Base-by-base conservation (phyloP, 1,140 invertebrate genomes). In the Diorhabda sublineata region DNA sequence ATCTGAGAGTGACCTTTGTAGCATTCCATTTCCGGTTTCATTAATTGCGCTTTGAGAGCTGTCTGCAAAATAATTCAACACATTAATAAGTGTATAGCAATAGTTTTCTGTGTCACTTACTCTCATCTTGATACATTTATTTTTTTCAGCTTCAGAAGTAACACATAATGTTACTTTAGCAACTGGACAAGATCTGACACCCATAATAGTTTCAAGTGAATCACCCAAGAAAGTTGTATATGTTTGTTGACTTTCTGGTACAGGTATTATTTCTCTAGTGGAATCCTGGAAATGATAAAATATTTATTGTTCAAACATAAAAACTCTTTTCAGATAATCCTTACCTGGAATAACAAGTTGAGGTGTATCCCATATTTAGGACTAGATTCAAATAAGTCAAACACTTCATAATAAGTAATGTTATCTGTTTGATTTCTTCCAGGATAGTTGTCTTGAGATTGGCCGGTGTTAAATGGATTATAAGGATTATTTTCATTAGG, bases 111-210 rank as follows among this genome's bases (percentile, higher is more conserved):
- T 26, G 26, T 26, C 26, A 42, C 66, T 67, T 69, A 96, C 94
- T 85, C 88, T 93, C 96, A 99, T 98, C 81, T 92, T 92, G 45
- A 92, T 82, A 81, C 97, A 99, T 83, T 99, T 99, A 43, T 91
- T 88, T 81, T 93, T 87, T 83, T 98, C 97, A 0, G 88, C 85
- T 61, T 94, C 89, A 1, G 96, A 98, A 2, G 95, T 96, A 5
- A 98, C 92, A 81, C 97, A 98, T 4, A 97, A 76, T 1, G 87
- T 90, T 83, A 96, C 93, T 41, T 85, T 82, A 45, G 87, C 85
- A 4, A 96, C 89, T 0, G 93, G 91, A 81, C 95, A 97, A 61
- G 89, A 85, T 62, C 91, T 84, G 3, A 96, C 85, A 9, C 86
- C 89, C 61, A 91, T 81, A 66, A 96, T 91, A 0, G 88, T 82